Evolutionary conservation across 1,140 invertebrate species (phyloP), one percentile per base, ranked within the genome.

Genomic region (Steinernema khuongi): DNA sequence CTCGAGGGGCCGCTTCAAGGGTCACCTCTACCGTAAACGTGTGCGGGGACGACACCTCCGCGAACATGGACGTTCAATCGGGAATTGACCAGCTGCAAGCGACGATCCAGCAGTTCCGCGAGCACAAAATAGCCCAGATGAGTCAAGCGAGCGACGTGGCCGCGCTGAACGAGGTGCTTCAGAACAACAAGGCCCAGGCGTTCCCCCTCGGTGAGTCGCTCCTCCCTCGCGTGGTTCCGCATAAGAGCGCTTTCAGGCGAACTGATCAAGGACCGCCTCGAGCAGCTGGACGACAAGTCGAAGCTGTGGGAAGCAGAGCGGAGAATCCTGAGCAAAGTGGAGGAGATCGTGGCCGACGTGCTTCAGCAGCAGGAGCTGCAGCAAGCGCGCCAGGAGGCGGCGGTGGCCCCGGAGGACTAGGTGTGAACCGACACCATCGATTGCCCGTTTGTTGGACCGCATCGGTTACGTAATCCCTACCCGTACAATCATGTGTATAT

Each of bases 301-400:
- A 60, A 60, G 19, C 19, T 60, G 50, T 60, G 50, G 50, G 50
- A 60, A 22, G 50, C 50, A 7, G 50, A 60, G 50, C 50, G 50
- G 11, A 14, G 50, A 22, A 60, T 60, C 19, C 50, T 60, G 4
- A 22, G 14, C 4, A 60, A 60, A 22, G 50, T 60, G 11, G 50
- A 60, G 50, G 50, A 60, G 50, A 60, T 60, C 50, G 50, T 60
- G 4, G 50, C 50, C 19, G 50, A 60, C 50, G 50, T 60, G 14
- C 50, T 11, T 22, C 50, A 60, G 19, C 50, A 60, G 22, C 14
- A 60, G 19, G 50, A 60, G 19, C 11, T n/a, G 4, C 11, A 60
- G 50, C 14, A 11, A 60, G 14, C 7, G 50, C 11, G 11, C 14
- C 50, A 41, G 36, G 7, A 41, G n/a, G 36, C 7, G 36, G 36